Conservation (phyloP, 2,113 vertebrate species). For the Dromaius novaehollandiae region DNA sequence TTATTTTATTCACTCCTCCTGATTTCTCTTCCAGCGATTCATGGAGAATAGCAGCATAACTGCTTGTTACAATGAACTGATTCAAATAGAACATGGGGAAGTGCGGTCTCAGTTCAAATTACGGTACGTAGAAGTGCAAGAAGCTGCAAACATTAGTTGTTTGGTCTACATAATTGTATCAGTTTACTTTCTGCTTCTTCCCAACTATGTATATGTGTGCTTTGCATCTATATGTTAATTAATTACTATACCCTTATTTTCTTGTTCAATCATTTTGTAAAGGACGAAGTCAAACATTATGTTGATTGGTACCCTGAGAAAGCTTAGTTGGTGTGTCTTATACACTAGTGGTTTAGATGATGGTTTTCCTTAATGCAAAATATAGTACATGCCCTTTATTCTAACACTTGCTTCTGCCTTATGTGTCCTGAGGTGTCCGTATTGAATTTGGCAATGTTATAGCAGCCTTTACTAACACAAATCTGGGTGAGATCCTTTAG, state of each 20-base stretch:
- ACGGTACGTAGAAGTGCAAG: constrained; percentile 80
- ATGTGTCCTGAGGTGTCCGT: not conserved
- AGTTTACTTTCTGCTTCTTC: not conserved
- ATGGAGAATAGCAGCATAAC: constrained; percentile 89
- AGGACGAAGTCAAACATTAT: not conserved
- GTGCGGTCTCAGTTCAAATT: constrained; percentile 95
- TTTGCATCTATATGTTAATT: not conserved
- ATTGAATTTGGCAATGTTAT: not conserved
- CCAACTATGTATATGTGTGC: not conserved
- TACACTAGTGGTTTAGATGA: not conserved
- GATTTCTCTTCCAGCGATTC: constrained; percentile 85
- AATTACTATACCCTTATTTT: not conserved
- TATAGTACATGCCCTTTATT: not conserved
- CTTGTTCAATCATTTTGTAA: not conserved
- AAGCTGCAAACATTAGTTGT: not conserved
- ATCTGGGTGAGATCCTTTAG: not conserved
- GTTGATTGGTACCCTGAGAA: not conserved
- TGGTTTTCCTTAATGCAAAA: not conserved
- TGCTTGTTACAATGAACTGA: constrained; percentile 94
- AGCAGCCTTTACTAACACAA: not conserved
- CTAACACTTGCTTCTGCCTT: not conserved
- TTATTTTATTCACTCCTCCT: constrained; percentile 54
- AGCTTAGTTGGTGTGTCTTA: not conserved
- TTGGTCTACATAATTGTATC: not conserved
- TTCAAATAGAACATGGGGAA: constrained; percentile 93